Evolutionary conservation across 2,888 invertebrate species (phyloP).

Genomic region (Chymomyza amoena): DNA sequence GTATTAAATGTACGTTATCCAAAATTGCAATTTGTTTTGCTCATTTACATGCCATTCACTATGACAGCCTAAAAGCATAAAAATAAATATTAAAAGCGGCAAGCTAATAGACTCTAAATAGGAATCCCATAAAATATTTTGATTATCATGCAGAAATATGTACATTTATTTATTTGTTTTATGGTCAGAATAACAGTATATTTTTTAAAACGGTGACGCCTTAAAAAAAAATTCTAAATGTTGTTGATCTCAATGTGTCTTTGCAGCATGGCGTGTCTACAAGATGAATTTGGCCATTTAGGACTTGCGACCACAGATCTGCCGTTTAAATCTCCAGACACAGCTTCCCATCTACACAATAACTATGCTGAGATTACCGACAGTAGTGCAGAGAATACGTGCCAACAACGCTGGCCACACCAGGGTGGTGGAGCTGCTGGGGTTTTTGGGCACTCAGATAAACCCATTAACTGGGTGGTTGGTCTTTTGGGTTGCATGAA

Average conservation of each 20-base stretch:
- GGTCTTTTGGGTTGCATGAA: constrained; percentile 93
- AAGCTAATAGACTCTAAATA: constrained; percentile 1
- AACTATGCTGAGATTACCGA: constrained; percentile 75
- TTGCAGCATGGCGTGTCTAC: constrained; percentile 83
- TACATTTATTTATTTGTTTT: neutral
- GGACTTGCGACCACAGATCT: constrained; percentile 73
- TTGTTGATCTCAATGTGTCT: constrained; percentile 9
- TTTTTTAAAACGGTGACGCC: neutral
- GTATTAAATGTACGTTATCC: neutral
- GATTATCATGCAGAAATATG: constrained; percentile 9
- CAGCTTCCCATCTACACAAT: constrained; percentile 54
- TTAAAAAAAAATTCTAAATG: neutral
- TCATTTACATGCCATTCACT: neutral
- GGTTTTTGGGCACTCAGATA: constrained; percentile 77
- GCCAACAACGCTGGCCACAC: constrained; percentile 80
- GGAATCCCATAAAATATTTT: constrained; percentile 5
- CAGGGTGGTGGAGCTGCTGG: constrained; percentile 70
- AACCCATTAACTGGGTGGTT: constrained; percentile 86
- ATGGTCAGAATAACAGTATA: neutral
- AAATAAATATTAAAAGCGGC: neutral
- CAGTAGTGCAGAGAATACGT: constrained; percentile 78
- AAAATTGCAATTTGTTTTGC: neutral
- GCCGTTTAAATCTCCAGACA: constrained; percentile 70
- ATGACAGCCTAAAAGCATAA: neutral
- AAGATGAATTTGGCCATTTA: constrained; percentile 83